Base-by-base conservation (phyloP, 2,113 vertebrate species). In the Eidolon helvum region DNA sequence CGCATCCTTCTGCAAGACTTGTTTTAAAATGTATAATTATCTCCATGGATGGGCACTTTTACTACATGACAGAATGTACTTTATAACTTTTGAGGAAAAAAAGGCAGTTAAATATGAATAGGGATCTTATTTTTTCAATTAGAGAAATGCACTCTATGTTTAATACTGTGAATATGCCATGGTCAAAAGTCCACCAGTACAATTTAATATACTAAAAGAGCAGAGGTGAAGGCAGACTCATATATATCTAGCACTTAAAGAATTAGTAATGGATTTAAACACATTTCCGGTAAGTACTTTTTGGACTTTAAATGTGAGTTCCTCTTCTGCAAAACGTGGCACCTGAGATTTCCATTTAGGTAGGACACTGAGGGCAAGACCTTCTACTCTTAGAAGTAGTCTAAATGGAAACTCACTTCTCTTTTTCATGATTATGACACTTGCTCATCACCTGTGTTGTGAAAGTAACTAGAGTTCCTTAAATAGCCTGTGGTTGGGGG, bases 1-100 rank as follows among this genome's bases (percentile, higher is more conserved):
- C 92, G 53, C 85, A 21, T 80, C 63, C 48, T 95, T 87, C 65
- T 92, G 12, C 11, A 90, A 57, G 38, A 24, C 45, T 75, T 90
- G 16, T 79, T 90, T 83, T 45, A 93, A 96, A 95, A 91, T 75
- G 75, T 65, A 43, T 43, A 75, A 74, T 90, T 72, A 83, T 19
- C n/a, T 83, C 40, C 65, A 71, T 38, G 40, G n/a, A 61, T 53
- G 16, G 33, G 33, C 18, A 38, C 10, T 86, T 84, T 82, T 59
- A 71, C 57, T 87, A 40, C 78, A 77, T 87, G 38, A 35, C 28
- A 85, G 35, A 75, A 3, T 65, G 3, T 45, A 92, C 48, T 92
- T 78, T 74, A 74, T 50, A 90, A 90, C 57, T 75, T 79, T 50
- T 35, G 26, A 94, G 72, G 22, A 50, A 50, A 74, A 74, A 95